Base-by-base conservation (phyloP, 1,140 invertebrate genomes). In the Drosophila mayri region DNA sequence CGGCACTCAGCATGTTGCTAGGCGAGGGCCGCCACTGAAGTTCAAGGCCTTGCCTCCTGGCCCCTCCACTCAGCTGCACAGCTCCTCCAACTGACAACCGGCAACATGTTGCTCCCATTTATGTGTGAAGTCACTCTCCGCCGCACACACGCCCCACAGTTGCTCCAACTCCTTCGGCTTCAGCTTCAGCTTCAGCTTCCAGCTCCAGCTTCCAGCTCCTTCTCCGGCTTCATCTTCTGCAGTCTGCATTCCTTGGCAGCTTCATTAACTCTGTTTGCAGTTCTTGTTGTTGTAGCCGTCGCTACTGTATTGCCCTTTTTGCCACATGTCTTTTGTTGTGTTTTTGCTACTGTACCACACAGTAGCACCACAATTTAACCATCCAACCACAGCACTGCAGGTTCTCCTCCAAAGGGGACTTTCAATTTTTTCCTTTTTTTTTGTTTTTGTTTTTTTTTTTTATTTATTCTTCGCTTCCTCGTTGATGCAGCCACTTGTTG, bases 101-200 rank as follows among this genome's bases (percentile, higher is more conserved):
- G 84, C 84, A 88, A 87, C 83, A 87, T 88, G 83, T 84, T 87
- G 83, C 85, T 88, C 85, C 84, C 85, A 88, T 88, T 88, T 88
- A 88, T 90, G 85, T 90, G 86, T 88, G 85, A 88, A 88, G 85
- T 88, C 60, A 65, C 71, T 70, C 63, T 41, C 38, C 37, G 46
- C 52, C 35, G 30, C 43, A 54, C 50, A 54, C 50, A 54, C 18
- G 50, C 50, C 32, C 35, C 52, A 55, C 52, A 22, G 4, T 20
- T 5, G 60, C 50, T 59, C 63, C 80, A 72, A 50, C 70, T 11
- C 59, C 44, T 25, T 54, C 14, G 9, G 12, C 30, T 44, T 18
- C 70, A 58, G 40, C 50, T 35, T 43, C 22, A 54, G 32, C 14
- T 49, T 16, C 70, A 67, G 61, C 44, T 44, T 44, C 7, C 20